Evolutionary conservation across 2,888 invertebrate species (phyloP).

Genomic region (Keiferia lycopersicella): DNA sequence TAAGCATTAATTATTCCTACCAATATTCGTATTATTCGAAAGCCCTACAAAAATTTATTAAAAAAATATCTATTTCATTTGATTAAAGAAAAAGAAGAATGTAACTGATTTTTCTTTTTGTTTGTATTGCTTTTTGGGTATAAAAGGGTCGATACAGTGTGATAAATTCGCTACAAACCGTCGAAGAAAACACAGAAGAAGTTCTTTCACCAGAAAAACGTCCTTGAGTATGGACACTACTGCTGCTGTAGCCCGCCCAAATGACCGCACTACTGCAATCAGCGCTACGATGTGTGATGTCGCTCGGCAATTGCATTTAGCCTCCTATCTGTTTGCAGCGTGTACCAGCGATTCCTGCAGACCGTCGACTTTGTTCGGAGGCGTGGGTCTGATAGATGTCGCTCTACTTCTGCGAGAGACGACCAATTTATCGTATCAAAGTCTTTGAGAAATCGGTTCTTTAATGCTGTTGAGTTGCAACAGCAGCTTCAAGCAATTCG

Average conservation of each 20-base stretch:
- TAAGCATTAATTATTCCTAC: background rate
- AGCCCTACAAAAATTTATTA: background rate
- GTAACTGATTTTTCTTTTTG: background rate
- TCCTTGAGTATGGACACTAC: background rate
- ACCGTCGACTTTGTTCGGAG: slow-evolving; percentile 10
- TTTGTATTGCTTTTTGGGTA: background rate
- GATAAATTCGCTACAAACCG: background rate
- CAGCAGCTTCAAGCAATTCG: slow-evolving; percentile 15
- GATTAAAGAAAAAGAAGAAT: background rate
- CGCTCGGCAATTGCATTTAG: background rate
- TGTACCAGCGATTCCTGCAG: slow-evolving; percentile 17
- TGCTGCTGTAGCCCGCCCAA: background rate
- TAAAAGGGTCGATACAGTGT: too few species aligned
- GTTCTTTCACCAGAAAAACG: background rate
- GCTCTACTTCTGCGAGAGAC: slow-evolving; percentile 28
- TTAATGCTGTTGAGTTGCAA: too few species aligned
- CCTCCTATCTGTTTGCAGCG: slow-evolving; percentile 3
- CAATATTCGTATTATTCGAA: background rate
- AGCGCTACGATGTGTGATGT: background rate
- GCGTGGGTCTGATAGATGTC: slow-evolving; percentile 23
- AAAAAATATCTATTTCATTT: background rate
- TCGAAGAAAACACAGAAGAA: background rate
- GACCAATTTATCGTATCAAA: slow-evolving; percentile 27
- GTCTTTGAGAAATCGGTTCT: slow-evolving; percentile 26
- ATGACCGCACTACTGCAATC: background rate